phyloP scores from a whole-genome alignment of 2,797 vertebrate species.

The Clarias fuscus region DNA sequence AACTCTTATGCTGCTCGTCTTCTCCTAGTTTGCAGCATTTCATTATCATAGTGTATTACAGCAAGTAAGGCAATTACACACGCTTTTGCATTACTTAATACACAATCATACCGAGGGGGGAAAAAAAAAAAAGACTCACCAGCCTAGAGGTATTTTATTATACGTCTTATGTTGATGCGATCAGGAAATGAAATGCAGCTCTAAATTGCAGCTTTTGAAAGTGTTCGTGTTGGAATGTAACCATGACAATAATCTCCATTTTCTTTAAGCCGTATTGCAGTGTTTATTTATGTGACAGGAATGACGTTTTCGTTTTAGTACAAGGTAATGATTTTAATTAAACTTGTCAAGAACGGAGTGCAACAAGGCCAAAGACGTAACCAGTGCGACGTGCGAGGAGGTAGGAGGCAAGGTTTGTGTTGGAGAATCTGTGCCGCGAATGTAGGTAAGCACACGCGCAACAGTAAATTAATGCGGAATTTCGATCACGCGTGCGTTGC shows the following conservation, averaged over 20 bases:
- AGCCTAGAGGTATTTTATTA: background rate
- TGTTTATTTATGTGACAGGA: background rate
- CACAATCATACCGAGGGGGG: background rate
- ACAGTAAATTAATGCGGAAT: background rate
- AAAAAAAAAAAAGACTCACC: background rate
- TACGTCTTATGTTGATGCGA: background rate
- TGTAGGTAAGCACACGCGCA: background rate
- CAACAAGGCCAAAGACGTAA: background rate
- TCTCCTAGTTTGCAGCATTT: background rate
- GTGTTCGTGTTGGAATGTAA: background rate
- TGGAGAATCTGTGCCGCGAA: background rate
- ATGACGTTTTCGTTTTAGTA: background rate
- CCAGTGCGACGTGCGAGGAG: background rate
- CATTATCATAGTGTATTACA: too few species aligned
- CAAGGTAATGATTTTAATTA: slow-evolving; percentile 9
- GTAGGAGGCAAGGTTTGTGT: background rate
- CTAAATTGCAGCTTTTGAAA: background rate
- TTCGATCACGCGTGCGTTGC: background rate
- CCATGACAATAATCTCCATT: background rate
- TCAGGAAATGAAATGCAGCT: background rate
- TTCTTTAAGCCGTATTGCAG: background rate
- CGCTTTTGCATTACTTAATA: background rate
- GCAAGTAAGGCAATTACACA: background rate
- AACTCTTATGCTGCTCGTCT: background rate
- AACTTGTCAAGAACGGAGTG: background rate